Conservation (phyloP, 2,113 vertebrate species). For the Poeciliopsis retropinna region DNA sequence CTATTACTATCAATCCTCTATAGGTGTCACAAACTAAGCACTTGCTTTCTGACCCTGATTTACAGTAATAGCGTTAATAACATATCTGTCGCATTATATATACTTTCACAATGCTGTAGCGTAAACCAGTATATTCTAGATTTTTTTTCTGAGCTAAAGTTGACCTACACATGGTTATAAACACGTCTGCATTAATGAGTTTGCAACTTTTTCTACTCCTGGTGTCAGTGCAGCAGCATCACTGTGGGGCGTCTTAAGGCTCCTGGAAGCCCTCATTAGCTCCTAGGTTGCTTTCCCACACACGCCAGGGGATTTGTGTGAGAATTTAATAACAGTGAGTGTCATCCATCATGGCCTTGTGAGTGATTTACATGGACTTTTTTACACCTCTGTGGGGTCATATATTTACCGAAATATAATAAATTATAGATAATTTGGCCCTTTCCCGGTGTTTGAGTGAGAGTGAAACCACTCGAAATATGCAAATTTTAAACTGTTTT, state of each 20-base stretch:
- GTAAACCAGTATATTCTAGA: background rate
- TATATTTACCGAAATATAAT: conserved; percentile 17
- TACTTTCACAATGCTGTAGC: background rate
- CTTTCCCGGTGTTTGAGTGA: background rate
- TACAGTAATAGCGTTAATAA: too few species aligned
- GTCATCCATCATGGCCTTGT: conserved; percentile 46
- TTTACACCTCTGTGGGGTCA: conserved; percentile 38
- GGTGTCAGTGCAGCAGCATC: conserved; percentile 38
- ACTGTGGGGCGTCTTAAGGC: conserved; percentile 4
- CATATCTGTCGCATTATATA: too few species aligned
- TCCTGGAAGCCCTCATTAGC: conserved; percentile 41
- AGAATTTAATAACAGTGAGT: conserved; percentile 57
- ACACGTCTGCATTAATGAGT: conserved; percentile 23
- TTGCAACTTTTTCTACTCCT: background rate
- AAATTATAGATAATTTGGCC: conserved; percentile 32
- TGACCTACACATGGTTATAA: conserved; percentile 21
- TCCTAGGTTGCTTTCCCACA: conserved; percentile 10
- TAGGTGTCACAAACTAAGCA: conserved; percentile 6
- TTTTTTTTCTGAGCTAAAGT: background rate
- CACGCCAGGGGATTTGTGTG: conserved; percentile 25
- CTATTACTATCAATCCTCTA: background rate
- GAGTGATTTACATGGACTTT: conserved; percentile 49
- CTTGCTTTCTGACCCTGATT: conserved; percentile 13
- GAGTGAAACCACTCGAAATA: conserved; percentile 4
- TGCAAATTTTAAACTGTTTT: background rate